Evolutionary conservation across 2,888 invertebrate genomes (phyloP), one percentile per base, ranked within the genome.

Genomic region (Conus canariensis): DNA sequence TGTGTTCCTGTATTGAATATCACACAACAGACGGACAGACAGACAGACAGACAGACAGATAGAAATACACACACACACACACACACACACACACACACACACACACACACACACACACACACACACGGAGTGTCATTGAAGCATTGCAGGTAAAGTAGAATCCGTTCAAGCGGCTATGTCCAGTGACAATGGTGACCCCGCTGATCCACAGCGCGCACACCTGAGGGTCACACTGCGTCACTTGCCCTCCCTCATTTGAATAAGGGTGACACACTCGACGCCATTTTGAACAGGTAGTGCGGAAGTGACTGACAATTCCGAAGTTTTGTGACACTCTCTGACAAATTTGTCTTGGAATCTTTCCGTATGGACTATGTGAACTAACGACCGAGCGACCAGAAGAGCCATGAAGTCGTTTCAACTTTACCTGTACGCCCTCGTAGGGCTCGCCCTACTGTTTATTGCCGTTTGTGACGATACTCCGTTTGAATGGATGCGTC

Each of bases 401-500:
- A 22, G 77, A 88, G 87, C 45, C 16, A 91, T 91, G 91, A 82
- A 86, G 30, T 56, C 87, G 10, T 59, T 25, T 7, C 87, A 82
- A 58, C 70, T 90, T 22, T 86, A 59, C 67, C 59, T 89, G n/a
- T 70, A 14, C 56, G 92, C 86, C 30, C 85, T 93, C 82, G 91
- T 93, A 89, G 91, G 90, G 25, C 88, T 94, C 45, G 90, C 93
- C 6, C 92, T 92, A 59, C 56, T 92, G 74, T 92, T 92, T 60
- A 67, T 93, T 22, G 90, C 93, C 14, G 90, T 70, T 19, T 82
- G 56, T 45, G 77, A 64, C 9, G 83, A 90, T 12, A 91, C 91
- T n/a, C 95, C 96, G 0, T 96, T 94, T 91, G 98, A 98, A 95
- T 99, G 99, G 99, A 98, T 99, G 97, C 97, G 97, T 45, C 97